Conservation (phyloP, 2,888 invertebrate genomes). For the Unio delphinus region DNA sequence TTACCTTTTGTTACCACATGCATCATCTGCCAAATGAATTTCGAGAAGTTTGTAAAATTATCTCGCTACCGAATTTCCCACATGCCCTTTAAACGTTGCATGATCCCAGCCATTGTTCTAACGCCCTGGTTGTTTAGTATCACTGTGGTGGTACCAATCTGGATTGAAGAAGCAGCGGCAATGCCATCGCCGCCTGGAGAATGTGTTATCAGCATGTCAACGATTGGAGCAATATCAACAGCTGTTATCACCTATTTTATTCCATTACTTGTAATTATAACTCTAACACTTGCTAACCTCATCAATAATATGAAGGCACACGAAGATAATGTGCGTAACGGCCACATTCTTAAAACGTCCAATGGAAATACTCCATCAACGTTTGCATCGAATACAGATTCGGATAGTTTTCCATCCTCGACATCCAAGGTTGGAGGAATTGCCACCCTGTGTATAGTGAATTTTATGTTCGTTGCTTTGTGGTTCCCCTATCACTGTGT, state of each 20-base stretch:
- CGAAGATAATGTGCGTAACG: no score
- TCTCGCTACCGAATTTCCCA: conserved; percentile 13
- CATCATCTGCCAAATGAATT: conserved; percentile 13
- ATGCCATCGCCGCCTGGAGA: conserved; percentile 15
- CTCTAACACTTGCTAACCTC: conserved; percentile 10
- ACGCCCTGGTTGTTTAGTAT: conserved; percentile 18
- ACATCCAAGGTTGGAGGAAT: no score
- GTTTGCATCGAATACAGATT: no score
- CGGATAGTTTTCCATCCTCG: no score
- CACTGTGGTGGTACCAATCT: conserved; percentile 25
- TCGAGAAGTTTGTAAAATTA: conserved; percentile 22
- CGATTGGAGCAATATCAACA: conserved; percentile 17
- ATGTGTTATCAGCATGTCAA: conserved; percentile 19
- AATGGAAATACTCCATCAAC: no score
- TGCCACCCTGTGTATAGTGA: no score
- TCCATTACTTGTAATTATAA: conserved; percentile 16
- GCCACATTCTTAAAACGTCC: no score
- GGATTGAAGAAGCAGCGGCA: conserved; percentile 28
- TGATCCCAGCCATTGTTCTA: conserved; percentile 16
- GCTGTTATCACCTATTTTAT: conserved; percentile 25
- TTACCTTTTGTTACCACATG: conserved; percentile 24
- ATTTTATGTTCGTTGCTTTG: no score
- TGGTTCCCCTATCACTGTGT: no score
- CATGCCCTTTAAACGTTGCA: conserved; percentile 21
- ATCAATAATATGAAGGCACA: no score